A percentile compares a stretch with the other conserved stretches of the same genome.
phyloP scores from a whole-genome alignment of 2,888 invertebrate genomes.

The Spialia ferax region DNA sequence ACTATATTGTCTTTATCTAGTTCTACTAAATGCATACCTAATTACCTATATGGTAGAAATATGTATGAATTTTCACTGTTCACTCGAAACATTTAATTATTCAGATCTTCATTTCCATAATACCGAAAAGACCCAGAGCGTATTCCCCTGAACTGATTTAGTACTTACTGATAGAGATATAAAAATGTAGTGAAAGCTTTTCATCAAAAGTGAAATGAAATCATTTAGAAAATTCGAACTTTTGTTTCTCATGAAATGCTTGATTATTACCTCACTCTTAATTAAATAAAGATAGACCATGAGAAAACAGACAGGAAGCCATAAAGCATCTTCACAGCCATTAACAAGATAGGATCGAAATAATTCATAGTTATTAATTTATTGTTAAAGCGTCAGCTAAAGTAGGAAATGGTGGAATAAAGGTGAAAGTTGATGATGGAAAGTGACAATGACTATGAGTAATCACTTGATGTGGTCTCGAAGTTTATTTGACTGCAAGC shows the following conservation, averaged over 20 bases:
- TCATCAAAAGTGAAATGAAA: background rate
- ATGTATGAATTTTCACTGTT: no score
- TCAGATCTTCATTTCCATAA: no score
- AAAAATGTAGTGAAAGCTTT: background rate
- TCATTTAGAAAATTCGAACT: background rate
- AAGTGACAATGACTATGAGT: slow-evolving; percentile 28
- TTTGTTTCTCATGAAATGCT: background rate
- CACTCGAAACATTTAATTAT: no score
- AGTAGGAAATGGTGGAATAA: slow-evolving; percentile 27
- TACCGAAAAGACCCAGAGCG: background rate
- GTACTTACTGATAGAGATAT: background rate
- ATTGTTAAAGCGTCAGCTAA: slow-evolving; percentile 32
- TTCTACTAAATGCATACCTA: no score
- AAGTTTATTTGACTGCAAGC: background rate
- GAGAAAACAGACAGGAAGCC: slow-evolving; percentile 19
- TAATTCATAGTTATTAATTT: slow-evolving; percentile 38
- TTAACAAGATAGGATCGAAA: slow-evolving; percentile 35
- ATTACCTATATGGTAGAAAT: no score
- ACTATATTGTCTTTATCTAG: no score
- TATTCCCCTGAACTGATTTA: background rate
- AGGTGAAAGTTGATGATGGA: slow-evolving; percentile 37
- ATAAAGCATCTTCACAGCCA: slow-evolving; percentile 28
- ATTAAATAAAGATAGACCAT: slow-evolving; percentile 9
- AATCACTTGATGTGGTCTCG: slow-evolving; percentile 12
- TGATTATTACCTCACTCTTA: background rate